Conservation (phyloP, 2,113 vertebrate genomes). For the Hemichromis elongatus region DNA sequence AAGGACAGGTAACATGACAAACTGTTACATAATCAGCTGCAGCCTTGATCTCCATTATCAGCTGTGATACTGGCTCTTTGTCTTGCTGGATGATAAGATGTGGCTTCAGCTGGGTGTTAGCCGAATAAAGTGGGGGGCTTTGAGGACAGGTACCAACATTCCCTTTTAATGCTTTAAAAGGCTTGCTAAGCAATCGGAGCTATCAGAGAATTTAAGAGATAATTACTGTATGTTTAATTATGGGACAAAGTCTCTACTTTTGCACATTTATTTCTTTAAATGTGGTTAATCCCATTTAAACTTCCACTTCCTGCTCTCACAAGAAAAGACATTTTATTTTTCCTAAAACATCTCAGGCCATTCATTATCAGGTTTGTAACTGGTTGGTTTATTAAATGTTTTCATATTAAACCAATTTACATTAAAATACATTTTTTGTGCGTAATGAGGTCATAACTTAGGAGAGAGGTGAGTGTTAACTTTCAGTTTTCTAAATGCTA, state of each 20-base stretch:
- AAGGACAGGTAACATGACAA: constrained; percentile 21
- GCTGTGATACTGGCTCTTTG: neutral
- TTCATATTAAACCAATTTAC: neutral
- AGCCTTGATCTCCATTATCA: neutral
- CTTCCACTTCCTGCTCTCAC: neutral
- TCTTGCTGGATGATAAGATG: neutral
- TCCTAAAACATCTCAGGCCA: neutral
- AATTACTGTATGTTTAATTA: neutral
- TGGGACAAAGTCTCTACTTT: neutral
- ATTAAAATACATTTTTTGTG: neutral
- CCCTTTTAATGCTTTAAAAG: neutral
- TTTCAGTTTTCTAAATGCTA: neutral
- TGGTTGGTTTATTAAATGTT: neutral
- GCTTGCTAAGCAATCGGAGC: neutral
- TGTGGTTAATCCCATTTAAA: neutral
- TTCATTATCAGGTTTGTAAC: neutral
- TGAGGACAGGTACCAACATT: neutral
- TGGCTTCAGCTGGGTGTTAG: neutral
- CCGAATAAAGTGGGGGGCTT: neutral
- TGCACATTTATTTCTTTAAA: neutral
- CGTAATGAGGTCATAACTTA: neutral
- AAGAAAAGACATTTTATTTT: neutral
- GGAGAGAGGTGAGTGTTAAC: neutral
- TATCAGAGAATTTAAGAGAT: neutral
- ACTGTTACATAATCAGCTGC: constrained; percentile 7